Conservation (phyloP, 1,140 invertebrate genomes). For the Tetramorium parvispinum region DNA sequence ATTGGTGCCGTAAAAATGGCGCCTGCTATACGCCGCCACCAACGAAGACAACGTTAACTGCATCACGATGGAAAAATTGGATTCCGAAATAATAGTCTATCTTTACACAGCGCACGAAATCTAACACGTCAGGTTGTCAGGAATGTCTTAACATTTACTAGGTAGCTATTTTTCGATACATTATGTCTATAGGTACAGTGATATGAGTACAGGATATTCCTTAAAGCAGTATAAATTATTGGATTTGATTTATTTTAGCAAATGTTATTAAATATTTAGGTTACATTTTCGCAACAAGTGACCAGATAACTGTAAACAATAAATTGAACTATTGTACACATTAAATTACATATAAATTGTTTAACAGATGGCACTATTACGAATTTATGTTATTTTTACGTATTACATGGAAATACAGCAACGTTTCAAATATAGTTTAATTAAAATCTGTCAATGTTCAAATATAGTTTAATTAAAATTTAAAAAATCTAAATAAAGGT, state of each 20-base stretch:
- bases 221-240: not conserved
- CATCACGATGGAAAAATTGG: conserved; percentile 19
- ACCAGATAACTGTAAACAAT: not conserved
- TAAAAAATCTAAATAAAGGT: not conserved
- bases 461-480: conserved; percentile 5
- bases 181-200: not conserved
- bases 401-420: not conserved
- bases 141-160: not conserved
- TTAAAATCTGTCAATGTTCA: conserved; percentile 7
- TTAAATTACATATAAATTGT: not conserved
- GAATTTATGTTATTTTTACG: not conserved
- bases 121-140: not conserved
- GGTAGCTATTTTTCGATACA: not conserved
- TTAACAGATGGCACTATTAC: not conserved
- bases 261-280: not conserved
- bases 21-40: not conserved
- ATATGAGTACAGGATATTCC: not conserved
- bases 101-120: conserved; percentile 3
- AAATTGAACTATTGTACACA: not conserved
- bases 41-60: conserved; percentile 20
- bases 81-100: conserved; percentile 40
- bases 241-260: not conserved
- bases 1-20: conserved; percentile 19
- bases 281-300: not conserved
- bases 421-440: not conserved